These are phyloP conservation scores for Lepus townsendii DNA, from an alignment of 2,797 vertebrate genomes.

Conservation along the genomic window DNA sequence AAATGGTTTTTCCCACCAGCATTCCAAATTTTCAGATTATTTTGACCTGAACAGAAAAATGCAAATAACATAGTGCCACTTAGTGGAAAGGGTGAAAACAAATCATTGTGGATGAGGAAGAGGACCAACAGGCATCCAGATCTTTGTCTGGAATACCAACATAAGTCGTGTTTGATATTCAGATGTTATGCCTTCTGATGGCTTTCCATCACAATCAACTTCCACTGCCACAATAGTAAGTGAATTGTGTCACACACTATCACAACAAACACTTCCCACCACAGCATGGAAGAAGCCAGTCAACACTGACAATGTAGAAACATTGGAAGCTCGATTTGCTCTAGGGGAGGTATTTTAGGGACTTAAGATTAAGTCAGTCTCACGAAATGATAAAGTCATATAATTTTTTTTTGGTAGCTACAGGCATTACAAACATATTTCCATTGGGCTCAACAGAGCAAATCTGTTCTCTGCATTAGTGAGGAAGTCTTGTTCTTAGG, in stretches of 20 bases:
- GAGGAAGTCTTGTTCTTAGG: not conserved
- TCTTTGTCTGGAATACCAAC: constrained; percentile 76
- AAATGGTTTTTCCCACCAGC: constrained; percentile 61
- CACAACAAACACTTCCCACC: constrained; percentile 85
- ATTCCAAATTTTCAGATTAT: constrained; percentile 77
- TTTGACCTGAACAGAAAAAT: constrained; percentile 78
- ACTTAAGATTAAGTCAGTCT: constrained; percentile 86
- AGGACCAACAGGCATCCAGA: constrained; percentile 69
- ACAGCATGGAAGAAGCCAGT: constrained; percentile 79
- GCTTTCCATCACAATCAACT: constrained; percentile 88
- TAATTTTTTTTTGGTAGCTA: constrained; percentile 77
- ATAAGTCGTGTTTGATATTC: constrained; percentile 86
- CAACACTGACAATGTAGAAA: constrained; percentile 78
- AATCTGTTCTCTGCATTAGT: not conserved
- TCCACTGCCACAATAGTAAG: constrained; percentile 87
- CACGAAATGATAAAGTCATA: constrained; percentile 41
- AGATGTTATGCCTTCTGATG: constrained; percentile 84
- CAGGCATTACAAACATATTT: constrained; percentile 77
- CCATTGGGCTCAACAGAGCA: not conserved
- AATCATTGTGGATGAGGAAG: constrained; percentile 64
- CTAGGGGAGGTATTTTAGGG: constrained; percentile 81
- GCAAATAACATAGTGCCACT: constrained; percentile 87
- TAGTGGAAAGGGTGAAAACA: constrained; percentile 83
- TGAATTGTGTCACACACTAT: constrained; percentile 86
- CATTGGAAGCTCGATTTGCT: constrained; percentile 83